Base-by-base conservation (phyloP, 2,797 vertebrate species). In the Trematomus bernacchii region DNA sequence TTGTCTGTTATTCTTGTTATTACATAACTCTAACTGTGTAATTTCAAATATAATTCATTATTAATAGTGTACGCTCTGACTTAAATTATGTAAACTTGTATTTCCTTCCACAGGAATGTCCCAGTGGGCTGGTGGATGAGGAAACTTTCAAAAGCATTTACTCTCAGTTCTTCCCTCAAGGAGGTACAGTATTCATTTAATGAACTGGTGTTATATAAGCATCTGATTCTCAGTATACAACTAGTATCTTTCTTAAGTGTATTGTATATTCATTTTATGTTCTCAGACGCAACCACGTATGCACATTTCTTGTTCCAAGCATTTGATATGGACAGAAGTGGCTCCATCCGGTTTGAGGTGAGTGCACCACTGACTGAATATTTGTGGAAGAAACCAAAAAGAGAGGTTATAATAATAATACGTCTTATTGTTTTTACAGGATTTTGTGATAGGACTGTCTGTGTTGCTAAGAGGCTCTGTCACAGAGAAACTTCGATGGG, bases 241-340 rank as follows among this genome's bases (percentile, higher is more conserved):
- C 21, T 14, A 3, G n/a, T 66, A 10, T 0, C 9, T 47, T 46
- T 18, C 46, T 61, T 0, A 61, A 8, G 15, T 47, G 21, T 46
- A 42, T 0, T 12, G 42, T 3, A 1, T 60, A 0, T 74, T 50
- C 10, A 57, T 54, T 44, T 1, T 84, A 46, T 75, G 19, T 80
- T 76, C 13, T 69, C 82, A 96, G 98, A 99, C 72, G 97, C 97
- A 19, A 96, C 94, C 66, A 96, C 95, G 52, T 99, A 99, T 0
- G 98, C 98, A 1, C 98, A 98, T 89, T 98, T 98, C 93, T 93
- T 99, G 71, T 99, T 99, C 77, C 97, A 98, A 0, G 97, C 98
- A 23, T 99, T 99, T 2, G 98, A 99, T 27, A 88, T 96, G 3
- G 97, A 99, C 46, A 91, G 90, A 91, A 97, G 80, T 0, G 98